Percentiles rank a stretch among this genome's conserved stretches.
Conservation (phyloP, 2,797 vertebrate genomes). For the Sebastes taczanowskii region DNA sequence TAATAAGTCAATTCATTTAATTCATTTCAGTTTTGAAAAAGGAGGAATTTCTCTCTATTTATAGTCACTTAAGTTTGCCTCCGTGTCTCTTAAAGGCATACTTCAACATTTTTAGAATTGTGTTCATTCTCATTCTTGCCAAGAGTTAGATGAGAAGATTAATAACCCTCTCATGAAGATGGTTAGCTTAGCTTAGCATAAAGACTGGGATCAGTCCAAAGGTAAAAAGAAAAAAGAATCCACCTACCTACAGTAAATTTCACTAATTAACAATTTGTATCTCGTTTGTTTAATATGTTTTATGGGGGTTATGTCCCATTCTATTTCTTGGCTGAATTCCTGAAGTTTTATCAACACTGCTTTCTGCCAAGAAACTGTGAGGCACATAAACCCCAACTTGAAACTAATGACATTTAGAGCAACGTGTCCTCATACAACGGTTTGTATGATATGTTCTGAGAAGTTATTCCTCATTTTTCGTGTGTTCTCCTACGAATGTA, state of each 20-base stretch:
- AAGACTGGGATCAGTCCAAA: background rate
- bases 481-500: too few species aligned
- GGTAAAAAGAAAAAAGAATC: background rate
- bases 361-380: background rate
- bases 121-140: background rate
- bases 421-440: too few species aligned
- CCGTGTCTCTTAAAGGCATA: background rate
- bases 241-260: background rate
- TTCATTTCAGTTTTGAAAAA: background rate
- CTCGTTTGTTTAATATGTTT: background rate
- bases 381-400: background rate
- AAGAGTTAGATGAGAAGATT: background rate
- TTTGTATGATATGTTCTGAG: too few species aligned
- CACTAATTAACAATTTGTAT: too few species aligned
- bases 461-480: too few species aligned
- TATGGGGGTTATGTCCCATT: background rate
- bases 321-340: background rate
- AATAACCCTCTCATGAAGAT: background rate
- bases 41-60: background rate
- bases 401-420: background rate
- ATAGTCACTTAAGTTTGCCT: background rate
- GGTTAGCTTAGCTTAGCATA: background rate
- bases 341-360: background rate
- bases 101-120: background rate
- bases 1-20: rapidly evolving